Base-by-base conservation (phyloP, 2,888 invertebrate species). In the Philaethria dido region DNA sequence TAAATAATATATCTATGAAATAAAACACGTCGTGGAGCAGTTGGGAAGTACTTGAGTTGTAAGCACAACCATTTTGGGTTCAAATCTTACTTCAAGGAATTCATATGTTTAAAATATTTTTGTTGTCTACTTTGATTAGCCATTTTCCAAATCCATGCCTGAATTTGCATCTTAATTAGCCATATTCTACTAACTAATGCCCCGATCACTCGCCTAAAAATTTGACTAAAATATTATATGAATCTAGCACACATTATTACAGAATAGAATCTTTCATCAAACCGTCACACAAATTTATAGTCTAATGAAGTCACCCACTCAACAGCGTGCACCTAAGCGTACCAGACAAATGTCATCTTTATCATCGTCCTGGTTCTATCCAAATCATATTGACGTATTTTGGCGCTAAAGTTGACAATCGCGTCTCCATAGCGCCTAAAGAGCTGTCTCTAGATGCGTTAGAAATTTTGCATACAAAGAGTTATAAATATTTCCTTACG, bases 401-500 rank as follows among this genome's bases (percentile, higher is more conserved):
- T 74, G 72, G 70, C 72, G 72, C 67, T 85, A 86, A 82, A 84
- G 87, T 85, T 77, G 81, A 86, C 76, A 85, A 80, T 88, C 77
- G 81, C 76, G 73, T 80, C 75, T 74, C 75, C 67, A 73, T 69
- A 77, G 77, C 80, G 80, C 78, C 78, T 82, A 80, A 79, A 85
- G 79, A 81, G 83, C 82, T 84, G 83, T 75, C 66, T 75, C 77
- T 81, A 83, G 86, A 87, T 84, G 85, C 84, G 84, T 88, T 85
- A 85, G 82, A 77, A 82, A 83, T 86, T 92, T 92, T 89, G 91
- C 92, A 92, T 92, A 92, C 92, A 92, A 92, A 92, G 91, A 83
- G 80, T 87, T 90, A 92, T 91, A 92, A 91, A 92, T 90, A 90
- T 90, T 87, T 84, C 86, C 83, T 47, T 84, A 84, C 84, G 83